A percentile compares a stretch with the other conserved stretches of the same genome.
phyloP scores from a whole-genome alignment of 1,140 invertebrate species.

The Ceratosolen solmsi region DNA sequence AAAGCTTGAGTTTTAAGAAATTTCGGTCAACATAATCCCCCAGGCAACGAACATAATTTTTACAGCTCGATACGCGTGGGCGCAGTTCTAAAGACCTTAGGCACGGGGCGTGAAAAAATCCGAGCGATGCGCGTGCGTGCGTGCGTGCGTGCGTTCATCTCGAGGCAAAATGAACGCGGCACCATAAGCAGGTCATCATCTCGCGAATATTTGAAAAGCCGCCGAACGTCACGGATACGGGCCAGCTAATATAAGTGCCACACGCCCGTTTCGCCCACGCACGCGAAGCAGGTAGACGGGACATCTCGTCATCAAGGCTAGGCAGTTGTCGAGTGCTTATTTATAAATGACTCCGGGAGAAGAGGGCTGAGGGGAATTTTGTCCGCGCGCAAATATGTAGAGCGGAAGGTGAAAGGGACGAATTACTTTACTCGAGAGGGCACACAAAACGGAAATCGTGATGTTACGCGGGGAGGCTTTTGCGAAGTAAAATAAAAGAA shows the following conservation, averaged over 20 bases:
- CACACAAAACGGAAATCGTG: neutral
- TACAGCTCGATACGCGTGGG: neutral
- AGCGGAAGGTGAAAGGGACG: neutral
- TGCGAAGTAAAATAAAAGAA: too few relatives aligned
- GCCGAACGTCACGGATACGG: conserved; percentile 15
- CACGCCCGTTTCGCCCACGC: neutral
- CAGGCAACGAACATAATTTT: neutral
- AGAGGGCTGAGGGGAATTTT: too few relatives aligned
- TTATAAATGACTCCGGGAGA: conserved; percentile 34
- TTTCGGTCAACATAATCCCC: too few relatives aligned
- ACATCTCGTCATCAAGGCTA: conserved; percentile 38
- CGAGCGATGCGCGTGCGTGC: neutral
- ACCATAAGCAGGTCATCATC: conserved; percentile 23
- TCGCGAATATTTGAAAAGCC: neutral
- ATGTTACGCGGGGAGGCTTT: neutral
- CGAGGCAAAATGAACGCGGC: neutral
- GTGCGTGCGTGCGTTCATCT: neutral
- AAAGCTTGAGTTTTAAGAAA: too few relatives aligned
- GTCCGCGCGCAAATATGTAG: neutral
- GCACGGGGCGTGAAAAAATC: neutral
- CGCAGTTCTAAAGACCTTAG: neutral
- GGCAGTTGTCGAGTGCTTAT: conserved; percentile 29
- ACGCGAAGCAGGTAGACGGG: neutral
- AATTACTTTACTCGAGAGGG: neutral
- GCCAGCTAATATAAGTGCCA: conserved; percentile 26